Evolutionary conservation across 2,888 invertebrate genomes (phyloP).

Genomic region (Lasioglossum oenotherae): DNA sequence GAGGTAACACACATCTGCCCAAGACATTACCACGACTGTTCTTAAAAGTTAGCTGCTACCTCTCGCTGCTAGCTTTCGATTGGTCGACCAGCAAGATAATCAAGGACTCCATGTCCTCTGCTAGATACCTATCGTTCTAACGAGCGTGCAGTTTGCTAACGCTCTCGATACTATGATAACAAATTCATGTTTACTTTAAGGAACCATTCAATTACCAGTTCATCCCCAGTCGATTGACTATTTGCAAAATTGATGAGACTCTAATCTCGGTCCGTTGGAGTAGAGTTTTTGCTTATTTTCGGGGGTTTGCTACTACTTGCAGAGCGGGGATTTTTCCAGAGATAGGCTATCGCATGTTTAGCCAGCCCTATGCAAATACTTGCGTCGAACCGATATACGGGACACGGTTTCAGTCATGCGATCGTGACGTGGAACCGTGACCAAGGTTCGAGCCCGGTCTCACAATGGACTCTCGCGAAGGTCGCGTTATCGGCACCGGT

Average conservation of each 20-base stretch:
- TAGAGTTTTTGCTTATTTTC: background rate
- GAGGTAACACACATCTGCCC: slow-evolving; percentile 14
- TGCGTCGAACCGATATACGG: slow-evolving; percentile 52
- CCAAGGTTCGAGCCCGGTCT: slow-evolving; percentile 15
- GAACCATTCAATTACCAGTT: background rate
- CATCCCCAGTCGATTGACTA: background rate
- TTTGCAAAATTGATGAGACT: background rate
- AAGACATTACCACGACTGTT: slow-evolving; percentile 13
- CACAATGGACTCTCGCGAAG: slow-evolving; percentile 17
- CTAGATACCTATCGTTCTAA: slow-evolving; percentile 39
- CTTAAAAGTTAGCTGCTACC: background rate
- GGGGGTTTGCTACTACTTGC: background rate
- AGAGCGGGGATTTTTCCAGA: slow-evolving; percentile 10
- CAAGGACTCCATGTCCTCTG: slow-evolving; percentile 33
- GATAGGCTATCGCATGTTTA: slow-evolving; percentile 50
- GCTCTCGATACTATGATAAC: slow-evolving; percentile 28
- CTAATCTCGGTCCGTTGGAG: background rate
- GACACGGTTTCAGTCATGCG: slow-evolving; percentile 67
- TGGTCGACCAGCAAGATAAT: slow-evolving; percentile 42
- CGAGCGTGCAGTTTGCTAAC: slow-evolving; percentile 14
- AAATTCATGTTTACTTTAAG: background rate
- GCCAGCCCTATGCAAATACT: slow-evolving; percentile 73
- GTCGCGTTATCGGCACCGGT: background rate
- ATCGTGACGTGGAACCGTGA: slow-evolving; percentile 57
- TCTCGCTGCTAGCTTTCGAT: slow-evolving; percentile 8